phyloP scores from a whole-genome alignment of 2,797 vertebrate genomes.

The Phataginus tetradactyla region DNA sequence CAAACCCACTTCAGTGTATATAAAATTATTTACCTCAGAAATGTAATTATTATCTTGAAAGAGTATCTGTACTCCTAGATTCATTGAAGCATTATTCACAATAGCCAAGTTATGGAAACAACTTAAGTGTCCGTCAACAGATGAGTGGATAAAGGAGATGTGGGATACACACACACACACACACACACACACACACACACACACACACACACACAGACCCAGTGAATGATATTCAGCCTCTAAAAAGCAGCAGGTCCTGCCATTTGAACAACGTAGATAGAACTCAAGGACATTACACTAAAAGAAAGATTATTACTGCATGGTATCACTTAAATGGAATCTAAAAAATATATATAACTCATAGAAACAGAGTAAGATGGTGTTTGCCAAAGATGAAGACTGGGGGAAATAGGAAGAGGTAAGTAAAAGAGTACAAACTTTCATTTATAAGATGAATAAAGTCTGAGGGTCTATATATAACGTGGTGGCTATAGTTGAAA shows the following conservation, averaged over 20 bases:
- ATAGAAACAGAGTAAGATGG: not conserved
- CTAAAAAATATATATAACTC: not conserved
- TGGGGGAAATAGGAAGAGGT: not conserved
- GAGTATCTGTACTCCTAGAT: not conserved
- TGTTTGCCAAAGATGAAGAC: not conserved
- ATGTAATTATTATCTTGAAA: not conserved
- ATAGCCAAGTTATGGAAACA: not conserved
- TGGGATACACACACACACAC: not conserved
- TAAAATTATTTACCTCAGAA: not conserved
- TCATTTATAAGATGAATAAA: not conserved
- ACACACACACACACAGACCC: no score
- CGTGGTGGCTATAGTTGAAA: not conserved
- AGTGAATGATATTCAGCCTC: not conserved
- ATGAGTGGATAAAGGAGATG: not conserved
- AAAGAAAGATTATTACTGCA: not conserved
- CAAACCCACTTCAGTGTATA: not conserved
- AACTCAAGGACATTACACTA: not conserved
- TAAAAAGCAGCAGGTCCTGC: not conserved
- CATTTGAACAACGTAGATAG: not conserved
- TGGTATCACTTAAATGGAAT: not conserved
- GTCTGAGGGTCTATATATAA: not conserved
- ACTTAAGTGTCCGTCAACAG: not conserved
- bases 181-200: no score
- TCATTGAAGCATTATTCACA: not conserved
- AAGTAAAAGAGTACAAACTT: not conserved